Conservation (phyloP, 2,888 invertebrate species). For the Isoperla grammatica region DNA sequence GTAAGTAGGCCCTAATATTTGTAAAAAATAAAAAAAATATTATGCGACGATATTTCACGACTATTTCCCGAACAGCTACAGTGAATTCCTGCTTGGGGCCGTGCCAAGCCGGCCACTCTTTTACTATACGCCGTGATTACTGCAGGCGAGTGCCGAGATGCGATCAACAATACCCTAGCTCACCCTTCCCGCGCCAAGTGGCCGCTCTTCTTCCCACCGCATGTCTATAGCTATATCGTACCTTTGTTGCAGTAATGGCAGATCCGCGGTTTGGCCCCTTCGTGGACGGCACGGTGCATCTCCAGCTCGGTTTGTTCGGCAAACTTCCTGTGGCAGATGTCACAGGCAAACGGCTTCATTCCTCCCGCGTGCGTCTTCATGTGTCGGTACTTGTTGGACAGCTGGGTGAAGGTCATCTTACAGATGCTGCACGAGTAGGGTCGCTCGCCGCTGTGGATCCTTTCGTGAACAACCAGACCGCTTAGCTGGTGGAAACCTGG, state of each 20-base stretch:
- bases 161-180: no score
- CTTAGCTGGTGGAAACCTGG: slow-evolving; percentile 17
- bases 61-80: no score
- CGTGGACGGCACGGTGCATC: slow-evolving; percentile 33
- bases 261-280: slow-evolving; percentile 33
- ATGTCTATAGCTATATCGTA: no score
- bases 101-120: no score
- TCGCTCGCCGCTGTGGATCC: slow-evolving; percentile 11
- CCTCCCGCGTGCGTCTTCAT: slow-evolving; percentile 35
- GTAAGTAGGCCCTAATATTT: no score
- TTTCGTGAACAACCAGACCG: slow-evolving; percentile 11
- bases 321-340: slow-evolving; percentile 34
- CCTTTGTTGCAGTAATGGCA: slow-evolving; percentile 31
- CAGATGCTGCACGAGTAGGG: slow-evolving; percentile 18
- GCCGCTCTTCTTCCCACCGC: no score
- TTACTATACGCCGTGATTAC: no score
- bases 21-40: no score
- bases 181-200: no score
- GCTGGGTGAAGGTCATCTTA: slow-evolving; percentile 18
- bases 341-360: slow-evolving; percentile 8
- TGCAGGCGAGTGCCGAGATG: no score
- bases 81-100: no score
- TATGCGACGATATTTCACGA: no score
- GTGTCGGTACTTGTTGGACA: slow-evolving; percentile 34
- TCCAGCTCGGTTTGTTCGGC: slow-evolving; percentile 33